Evolutionary conservation across 2,888 invertebrate genomes (phyloP), one percentile per base, ranked within the genome.

Genomic region (Tricholauxania praeusta): DNA sequence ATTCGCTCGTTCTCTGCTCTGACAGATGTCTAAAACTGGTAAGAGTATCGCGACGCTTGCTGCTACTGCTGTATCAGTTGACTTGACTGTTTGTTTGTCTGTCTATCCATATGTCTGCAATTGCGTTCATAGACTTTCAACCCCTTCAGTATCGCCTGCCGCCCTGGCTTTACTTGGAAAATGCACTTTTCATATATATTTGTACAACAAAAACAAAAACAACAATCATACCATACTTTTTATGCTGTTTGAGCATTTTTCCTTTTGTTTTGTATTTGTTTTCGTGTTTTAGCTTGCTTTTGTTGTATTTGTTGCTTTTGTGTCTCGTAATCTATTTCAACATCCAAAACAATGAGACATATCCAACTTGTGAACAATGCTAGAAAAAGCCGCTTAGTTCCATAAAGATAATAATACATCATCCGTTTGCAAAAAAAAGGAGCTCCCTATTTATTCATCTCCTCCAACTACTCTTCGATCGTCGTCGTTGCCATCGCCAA

Each of bases 351-450:
- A 74, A 75, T 77, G 74, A 65, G 69, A 72, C 72, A 60, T 53
- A 82, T 80, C 77, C 78, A 80, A 72, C 76, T 28, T 28, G 28
- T 28, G 80, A 82, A 84, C 84, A 84, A 83, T 83, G 80, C 76
- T 82, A 81, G 80, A 83, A 10, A 39, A 84, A 83, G 84, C 83
- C 80, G 84, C 83, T 84, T 83, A 82, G 80, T 82, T 80, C 82
- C 82, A 82, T 84, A 81, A 82, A 80, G 83, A 84, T 82, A 83
- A 83, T 84, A 84, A 83, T 82, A 82, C 82, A 81, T 81, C 81
- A 82, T 82, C 70, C 70, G 70, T 22, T 70, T 63, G 63, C 47
- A 17, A 63, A 64, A 63, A 51, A 39, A 39, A 53, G 32, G n/a
- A 28, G 12, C 53, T 12, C 19, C 52, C 65, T 22, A 39, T 32